phyloP scores from a whole-genome alignment of 35 echinoderm and acorn worm genomes.

The Heliocidaris tuberculata region DNA sequence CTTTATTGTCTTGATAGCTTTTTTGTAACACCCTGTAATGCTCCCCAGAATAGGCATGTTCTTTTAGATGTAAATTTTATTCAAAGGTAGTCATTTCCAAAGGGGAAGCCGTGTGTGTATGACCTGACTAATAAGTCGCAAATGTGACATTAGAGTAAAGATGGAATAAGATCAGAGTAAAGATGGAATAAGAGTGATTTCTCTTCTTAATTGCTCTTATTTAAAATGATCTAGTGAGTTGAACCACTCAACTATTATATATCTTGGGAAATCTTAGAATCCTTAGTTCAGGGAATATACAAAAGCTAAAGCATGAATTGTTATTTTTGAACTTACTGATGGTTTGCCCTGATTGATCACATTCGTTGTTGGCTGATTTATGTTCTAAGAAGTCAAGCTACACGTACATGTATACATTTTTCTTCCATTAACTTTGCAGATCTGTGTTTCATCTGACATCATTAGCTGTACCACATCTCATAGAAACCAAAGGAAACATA shows the following conservation, averaged over 20 bases:
- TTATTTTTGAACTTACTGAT: no score
- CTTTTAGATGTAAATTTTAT: background rate
- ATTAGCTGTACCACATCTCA: constrained; percentile 89
- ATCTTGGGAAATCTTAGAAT: background rate
- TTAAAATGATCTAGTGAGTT: no score
- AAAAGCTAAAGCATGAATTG: background rate
- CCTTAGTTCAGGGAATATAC: background rate
- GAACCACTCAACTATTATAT: no score
- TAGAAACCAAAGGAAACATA: constrained; percentile 90
- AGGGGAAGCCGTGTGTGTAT: background rate
- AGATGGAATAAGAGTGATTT: no score
- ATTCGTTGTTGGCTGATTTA: no score
- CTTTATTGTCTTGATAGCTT: background rate
- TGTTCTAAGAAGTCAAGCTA: no score
- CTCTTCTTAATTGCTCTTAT: no score
- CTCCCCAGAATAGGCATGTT: background rate
- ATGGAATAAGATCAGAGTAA: no score
- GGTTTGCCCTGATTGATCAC: no score
- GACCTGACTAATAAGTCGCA: no score
- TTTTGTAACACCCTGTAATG: background rate
- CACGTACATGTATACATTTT: no score
- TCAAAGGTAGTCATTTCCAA: background rate
- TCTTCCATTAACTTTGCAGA: constrained; percentile 11
- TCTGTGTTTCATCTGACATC: constrained; percentile 82
- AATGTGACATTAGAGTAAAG: no score